Conservation (phyloP, 2,888 invertebrate genomes). For the Nephrotoma flavescens region DNA sequence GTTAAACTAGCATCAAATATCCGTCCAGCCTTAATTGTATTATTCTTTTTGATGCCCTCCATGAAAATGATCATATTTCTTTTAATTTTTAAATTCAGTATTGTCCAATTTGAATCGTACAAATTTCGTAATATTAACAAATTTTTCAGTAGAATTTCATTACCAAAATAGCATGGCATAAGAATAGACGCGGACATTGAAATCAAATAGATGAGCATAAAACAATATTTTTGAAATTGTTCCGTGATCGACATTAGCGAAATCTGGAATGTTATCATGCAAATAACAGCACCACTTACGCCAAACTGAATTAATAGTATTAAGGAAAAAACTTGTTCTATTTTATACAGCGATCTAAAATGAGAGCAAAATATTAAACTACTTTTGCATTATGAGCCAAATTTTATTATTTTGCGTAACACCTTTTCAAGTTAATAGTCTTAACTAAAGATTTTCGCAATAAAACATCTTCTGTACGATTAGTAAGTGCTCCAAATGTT, state of each 20-base stretch:
- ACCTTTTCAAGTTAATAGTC: neutral
- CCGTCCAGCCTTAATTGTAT: neutral
- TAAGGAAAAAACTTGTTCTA: neutral
- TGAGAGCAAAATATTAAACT: neutral
- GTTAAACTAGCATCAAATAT: neutral
- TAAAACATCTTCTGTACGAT: neutral
- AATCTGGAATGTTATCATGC: neutral
- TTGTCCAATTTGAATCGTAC: conserved; percentile 22
- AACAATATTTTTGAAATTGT: neutral
- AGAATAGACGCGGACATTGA: conserved; percentile 22
- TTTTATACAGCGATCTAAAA: neutral
- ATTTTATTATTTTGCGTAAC: neutral
- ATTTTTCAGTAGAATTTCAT: conserved; percentile 21
- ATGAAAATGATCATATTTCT: neutral
- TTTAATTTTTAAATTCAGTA: conserved; percentile 7
- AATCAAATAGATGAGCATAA: conserved; percentile 1
- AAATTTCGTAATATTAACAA: conserved; percentile 16
- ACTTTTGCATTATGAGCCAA: neutral
- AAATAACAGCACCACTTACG: neutral
- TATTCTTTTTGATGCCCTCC: neutral
- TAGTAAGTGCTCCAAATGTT: neutral
- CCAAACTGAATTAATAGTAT: neutral
- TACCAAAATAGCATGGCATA: conserved; percentile 24
- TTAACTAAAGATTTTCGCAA: neutral
- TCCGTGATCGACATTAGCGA: neutral